phyloP scores from a whole-genome alignment of 1,140 invertebrate genomes.

The Neuroterus valhalla region DNA sequence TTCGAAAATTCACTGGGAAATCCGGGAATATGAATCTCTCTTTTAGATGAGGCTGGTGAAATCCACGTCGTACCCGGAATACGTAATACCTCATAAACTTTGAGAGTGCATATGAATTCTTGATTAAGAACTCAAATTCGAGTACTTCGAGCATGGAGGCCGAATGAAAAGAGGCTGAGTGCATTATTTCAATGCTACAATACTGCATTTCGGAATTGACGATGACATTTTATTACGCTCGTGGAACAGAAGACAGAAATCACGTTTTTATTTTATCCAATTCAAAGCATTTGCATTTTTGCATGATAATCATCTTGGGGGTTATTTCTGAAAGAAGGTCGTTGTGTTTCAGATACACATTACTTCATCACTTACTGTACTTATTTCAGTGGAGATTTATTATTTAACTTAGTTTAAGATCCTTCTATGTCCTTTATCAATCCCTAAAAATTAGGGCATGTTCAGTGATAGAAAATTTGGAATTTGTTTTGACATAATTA shows the following conservation, averaged over 20 bases:
- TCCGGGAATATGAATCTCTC: slow-evolving; percentile 30
- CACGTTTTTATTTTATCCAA: slow-evolving; percentile 11
- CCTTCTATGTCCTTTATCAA: too few relatives aligned
- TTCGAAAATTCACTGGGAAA: slow-evolving; percentile 28
- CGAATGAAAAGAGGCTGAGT: background rate
- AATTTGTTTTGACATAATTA: too few relatives aligned
- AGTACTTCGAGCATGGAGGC: slow-evolving; percentile 18
- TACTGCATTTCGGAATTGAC: slow-evolving; percentile 14
- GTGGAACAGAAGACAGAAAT: background rate
- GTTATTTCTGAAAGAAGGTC: background rate
- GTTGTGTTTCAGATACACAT: too few relatives aligned
- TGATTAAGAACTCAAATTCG: slow-evolving; percentile 30
- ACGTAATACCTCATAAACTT: slow-evolving; percentile 20
- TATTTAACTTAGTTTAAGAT: too few relatives aligned
- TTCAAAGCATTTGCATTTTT: background rate
- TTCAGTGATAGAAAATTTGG: too few relatives aligned
- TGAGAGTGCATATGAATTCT: slow-evolving; percentile 29
- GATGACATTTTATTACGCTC: slow-evolving; percentile 8
- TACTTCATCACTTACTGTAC: too few relatives aligned
- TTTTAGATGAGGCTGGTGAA: slow-evolving; percentile 27
- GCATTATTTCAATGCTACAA: slow-evolving; percentile 2
- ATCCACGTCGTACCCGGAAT: slow-evolving; percentile 22
- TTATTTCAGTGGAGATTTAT: too few relatives aligned
- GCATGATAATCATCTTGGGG: background rate
- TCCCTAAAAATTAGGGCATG: too few relatives aligned